Evolutionary conservation across 2,888 invertebrate species (phyloP).

Genomic region (Mythimna lalbum): DNA sequence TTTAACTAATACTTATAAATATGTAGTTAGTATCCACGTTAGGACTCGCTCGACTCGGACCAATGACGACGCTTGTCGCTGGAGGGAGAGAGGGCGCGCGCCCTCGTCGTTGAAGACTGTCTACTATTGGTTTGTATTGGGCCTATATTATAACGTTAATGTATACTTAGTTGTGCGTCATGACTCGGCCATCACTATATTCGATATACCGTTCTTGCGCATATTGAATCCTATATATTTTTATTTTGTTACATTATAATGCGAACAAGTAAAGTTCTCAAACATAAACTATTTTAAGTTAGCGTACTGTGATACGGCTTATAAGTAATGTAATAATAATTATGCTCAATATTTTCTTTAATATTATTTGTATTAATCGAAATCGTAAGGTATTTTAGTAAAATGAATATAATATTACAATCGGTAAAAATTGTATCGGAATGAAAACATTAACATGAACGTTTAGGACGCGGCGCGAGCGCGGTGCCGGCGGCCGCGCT

Average conservation of each 20-base stretch:
- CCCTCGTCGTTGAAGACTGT: slow-evolving; percentile 68
- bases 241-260: slow-evolving; percentile 44
- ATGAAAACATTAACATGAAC: slow-evolving; percentile 41
- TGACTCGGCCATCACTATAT: slow-evolving; percentile 34
- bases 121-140: slow-evolving; percentile 66
- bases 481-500: not conserved
- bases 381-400: slow-evolving; percentile 71
- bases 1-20: slow-evolving; percentile 36
- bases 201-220: slow-evolving; percentile 43
- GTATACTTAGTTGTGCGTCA: slow-evolving; percentile 54
- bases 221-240: slow-evolving; percentile 50
- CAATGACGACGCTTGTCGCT: slow-evolving; percentile 60
- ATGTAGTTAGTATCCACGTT: slow-evolving; percentile 44
- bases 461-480: slow-evolving; percentile 4
- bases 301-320: slow-evolving; percentile 89
- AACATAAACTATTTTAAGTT: slow-evolving; percentile 79
- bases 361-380: slow-evolving; percentile 76
- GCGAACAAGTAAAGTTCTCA: slow-evolving; percentile 65
- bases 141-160: slow-evolving; percentile 67
- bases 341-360: slow-evolving; percentile 85
- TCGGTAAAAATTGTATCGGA: slow-evolving; percentile 37
- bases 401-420: slow-evolving; percentile 64
- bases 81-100: slow-evolving; percentile 8
- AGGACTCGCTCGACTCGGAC: slow-evolving; percentile 63
- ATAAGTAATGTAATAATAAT: slow-evolving; percentile 76